Conservation (phyloP, 2,888 invertebrate genomes). For the Leistus spinibarbis region DNA sequence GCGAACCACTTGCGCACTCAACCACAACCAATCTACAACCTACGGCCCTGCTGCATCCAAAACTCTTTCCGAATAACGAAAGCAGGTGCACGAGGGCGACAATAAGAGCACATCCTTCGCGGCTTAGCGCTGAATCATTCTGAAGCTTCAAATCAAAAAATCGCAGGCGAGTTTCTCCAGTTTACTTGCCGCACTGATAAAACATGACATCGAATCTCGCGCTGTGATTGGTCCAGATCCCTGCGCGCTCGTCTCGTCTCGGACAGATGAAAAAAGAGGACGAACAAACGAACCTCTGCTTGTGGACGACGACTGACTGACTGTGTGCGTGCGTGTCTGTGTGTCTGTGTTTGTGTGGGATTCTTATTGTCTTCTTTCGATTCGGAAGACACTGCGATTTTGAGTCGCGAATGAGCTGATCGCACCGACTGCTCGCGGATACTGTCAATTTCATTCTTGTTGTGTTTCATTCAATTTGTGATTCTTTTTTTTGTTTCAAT, state of each 20-base stretch:
- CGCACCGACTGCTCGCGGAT: neutral
- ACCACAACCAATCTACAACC: neutral
- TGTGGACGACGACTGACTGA: constrained; percentile 41
- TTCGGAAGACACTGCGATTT: neutral
- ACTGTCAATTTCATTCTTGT: neutral
- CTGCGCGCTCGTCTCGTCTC: constrained; percentile 34
- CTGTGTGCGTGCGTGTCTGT: constrained; percentile 4
- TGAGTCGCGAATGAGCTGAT: neutral
- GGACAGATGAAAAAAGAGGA: constrained; percentile 38
- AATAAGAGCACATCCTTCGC: constrained; percentile 35
- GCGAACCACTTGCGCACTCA: constrained; percentile 18
- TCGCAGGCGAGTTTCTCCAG: constrained; percentile 50
- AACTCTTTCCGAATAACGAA: neutral
- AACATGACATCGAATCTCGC: constrained; percentile 57
- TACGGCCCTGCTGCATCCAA: neutral
- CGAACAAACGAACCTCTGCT: constrained; percentile 31
- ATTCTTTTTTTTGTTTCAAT: neutral
- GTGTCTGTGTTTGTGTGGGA: constrained; percentile 49
- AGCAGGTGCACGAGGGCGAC: constrained; percentile 10
- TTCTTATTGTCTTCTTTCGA: constrained; percentile 51
- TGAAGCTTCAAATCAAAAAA: constrained; percentile 55
- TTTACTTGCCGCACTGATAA: constrained; percentile 57
- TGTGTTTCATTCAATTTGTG: neutral
- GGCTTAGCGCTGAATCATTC: constrained; percentile 46
- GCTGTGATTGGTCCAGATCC: constrained; percentile 54